Evolutionary conservation across 2,888 invertebrate species (phyloP).

Genomic region (Drosophila ezoana): DNA sequence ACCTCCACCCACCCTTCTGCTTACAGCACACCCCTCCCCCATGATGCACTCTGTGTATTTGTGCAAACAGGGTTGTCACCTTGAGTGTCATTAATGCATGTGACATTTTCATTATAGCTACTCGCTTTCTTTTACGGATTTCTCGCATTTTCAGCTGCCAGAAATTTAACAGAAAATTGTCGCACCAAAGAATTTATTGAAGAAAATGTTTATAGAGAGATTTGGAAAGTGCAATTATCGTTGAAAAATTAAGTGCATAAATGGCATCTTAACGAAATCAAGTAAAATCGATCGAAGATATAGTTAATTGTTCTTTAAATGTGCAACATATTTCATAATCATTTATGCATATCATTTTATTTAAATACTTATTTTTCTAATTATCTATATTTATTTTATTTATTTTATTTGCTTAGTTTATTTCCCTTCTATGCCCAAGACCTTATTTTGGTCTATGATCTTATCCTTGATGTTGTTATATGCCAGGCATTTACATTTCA

Average conservation of each 20-base stretch:
- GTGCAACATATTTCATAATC: too few species aligned
- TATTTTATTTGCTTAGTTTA: not conserved
- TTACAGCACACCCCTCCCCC: not conserved
- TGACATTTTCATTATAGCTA: constrained; percentile 83
- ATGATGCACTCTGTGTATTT: constrained; percentile 3
- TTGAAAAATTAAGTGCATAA: not conserved
- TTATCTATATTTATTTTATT: not conserved
- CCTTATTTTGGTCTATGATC: not conserved
- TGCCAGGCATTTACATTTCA: constrained; percentile 10
- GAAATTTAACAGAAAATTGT: constrained; percentile 30
- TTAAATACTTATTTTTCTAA: too few species aligned
- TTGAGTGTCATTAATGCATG: constrained; percentile 83
- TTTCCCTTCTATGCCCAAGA: not conserved
- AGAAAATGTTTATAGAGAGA: not conserved
- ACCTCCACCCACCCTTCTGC: not conserved
- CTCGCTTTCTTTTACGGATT: constrained; percentile 33
- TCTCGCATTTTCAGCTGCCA: constrained; percentile 39
- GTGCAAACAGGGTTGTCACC: constrained; percentile 68
- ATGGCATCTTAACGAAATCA: too few species aligned
- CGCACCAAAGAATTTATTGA: constrained; percentile 23
- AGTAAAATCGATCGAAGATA: too few species aligned
- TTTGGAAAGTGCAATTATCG: not conserved
- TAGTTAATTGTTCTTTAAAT: too few species aligned
- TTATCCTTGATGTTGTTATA: constrained; percentile 9
- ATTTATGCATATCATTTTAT: too few species aligned